Conservation (phyloP, 2,113 vertebrate genomes). For the Spermophilus dauricus region DNA sequence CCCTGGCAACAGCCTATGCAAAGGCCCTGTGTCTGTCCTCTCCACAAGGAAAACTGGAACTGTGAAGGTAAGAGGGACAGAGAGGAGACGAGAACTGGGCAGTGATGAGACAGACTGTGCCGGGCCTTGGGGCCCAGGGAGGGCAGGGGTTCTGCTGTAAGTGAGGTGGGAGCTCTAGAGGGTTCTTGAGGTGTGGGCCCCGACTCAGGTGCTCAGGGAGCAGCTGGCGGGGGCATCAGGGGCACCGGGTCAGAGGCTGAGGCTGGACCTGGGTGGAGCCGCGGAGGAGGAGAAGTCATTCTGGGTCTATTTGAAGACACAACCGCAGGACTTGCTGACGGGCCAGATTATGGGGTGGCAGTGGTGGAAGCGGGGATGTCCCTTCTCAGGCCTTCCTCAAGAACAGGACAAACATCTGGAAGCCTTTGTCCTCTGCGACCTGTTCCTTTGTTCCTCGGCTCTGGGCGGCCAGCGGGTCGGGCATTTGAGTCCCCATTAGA, state of each 20-base stretch:
- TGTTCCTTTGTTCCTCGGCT: not conserved
- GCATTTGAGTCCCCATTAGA: not conserved
- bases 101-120: not conserved
- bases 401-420: too few relatives aligned
- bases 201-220: not conserved
- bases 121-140: accelerated
- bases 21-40: not conserved
- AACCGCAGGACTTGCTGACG: not conserved
- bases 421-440: too few relatives aligned
- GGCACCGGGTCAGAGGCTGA: too few relatives aligned
- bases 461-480: not conserved
- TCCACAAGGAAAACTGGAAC: not conserved
- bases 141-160: not conserved
- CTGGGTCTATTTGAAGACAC: not conserved
- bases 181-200: not conserved
- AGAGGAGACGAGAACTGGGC: not conserved
- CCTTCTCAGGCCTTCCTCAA: not conserved
- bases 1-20: not conserved
- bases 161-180: not conserved
- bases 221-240: not conserved
- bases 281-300: not conserved
- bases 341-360: not conserved
- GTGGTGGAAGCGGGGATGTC: accelerated
- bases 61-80: accelerated
- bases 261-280: not conserved